These are phyloP conservation scores for Spicauda simplicius DNA, from an alignment of 2,888 invertebrate species.

Conservation along the genomic window DNA sequence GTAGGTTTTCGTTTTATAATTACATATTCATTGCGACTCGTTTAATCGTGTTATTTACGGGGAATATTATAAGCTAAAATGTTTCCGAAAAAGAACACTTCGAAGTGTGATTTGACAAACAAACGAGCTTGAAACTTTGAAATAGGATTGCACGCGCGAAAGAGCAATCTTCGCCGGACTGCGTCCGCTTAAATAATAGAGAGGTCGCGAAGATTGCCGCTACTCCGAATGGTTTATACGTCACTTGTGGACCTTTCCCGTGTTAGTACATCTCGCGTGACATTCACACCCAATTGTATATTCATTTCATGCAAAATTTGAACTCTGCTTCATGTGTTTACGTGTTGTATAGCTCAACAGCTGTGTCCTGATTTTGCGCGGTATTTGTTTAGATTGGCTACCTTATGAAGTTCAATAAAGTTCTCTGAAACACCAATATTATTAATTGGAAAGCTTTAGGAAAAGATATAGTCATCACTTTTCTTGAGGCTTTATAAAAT, in stretches of 20 bases:
- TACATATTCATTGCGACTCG: too few species aligned
- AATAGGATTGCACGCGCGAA: slow-evolving; percentile 58
- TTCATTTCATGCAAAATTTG: slow-evolving; percentile 56
- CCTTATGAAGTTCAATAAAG: too few species aligned
- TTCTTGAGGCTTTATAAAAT: too few species aligned
- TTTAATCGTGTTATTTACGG: too few species aligned
- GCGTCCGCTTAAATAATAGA: slow-evolving; percentile 81
- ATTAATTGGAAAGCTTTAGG: too few species aligned
- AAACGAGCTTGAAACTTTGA: slow-evolving; percentile 34
- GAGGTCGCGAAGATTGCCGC: slow-evolving; percentile 80
- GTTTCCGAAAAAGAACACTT: too few species aligned
- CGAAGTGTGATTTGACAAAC: neutral
- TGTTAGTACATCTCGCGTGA: slow-evolving; percentile 69
- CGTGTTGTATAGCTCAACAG: neutral
- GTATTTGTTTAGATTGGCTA: too few species aligned
- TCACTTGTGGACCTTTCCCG: slow-evolving; percentile 78
- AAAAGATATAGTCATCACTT: too few species aligned
- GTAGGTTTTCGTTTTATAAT: too few species aligned
- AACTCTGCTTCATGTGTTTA: slow-evolving; percentile 3
- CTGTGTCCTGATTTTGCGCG: neutral
- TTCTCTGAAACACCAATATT: too few species aligned
- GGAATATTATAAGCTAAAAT: too few species aligned
- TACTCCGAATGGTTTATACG: slow-evolving; percentile 81
- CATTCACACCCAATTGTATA: slow-evolving; percentile 74
- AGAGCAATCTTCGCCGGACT: slow-evolving; percentile 71